phyloP scores from a whole-genome alignment of 1,140 invertebrate species.

The Charaxes varanes region DNA sequence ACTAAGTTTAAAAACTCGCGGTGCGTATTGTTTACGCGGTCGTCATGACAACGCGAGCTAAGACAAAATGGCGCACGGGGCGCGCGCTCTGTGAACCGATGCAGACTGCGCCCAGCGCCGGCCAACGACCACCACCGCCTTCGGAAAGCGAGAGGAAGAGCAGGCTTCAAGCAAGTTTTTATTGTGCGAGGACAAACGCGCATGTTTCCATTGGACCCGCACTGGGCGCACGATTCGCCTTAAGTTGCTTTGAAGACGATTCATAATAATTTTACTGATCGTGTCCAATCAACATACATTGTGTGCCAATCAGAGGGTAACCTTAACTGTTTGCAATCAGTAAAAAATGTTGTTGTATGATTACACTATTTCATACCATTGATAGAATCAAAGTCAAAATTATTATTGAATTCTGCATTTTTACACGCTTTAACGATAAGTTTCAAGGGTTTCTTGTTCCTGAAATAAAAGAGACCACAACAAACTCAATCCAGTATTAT shows the following conservation, averaged over 20 bases:
- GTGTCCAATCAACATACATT: slow-evolving; percentile 24
- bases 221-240: slow-evolving; percentile 15
- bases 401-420: no score
- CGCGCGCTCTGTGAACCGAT: slow-evolving; percentile 52
- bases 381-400: no score
- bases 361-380: no score
- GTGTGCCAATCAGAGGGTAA: slow-evolving; percentile 13
- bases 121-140: slow-evolving; percentile 54
- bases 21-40: slow-evolving; percentile 50
- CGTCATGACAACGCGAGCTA: slow-evolving; percentile 56
- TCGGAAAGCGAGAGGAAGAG: slow-evolving; percentile 69
- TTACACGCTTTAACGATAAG: no score
- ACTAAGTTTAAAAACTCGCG: slow-evolving; percentile 32
- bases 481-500: no score
- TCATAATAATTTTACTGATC: slow-evolving; percentile 6
- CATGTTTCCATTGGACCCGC: slow-evolving; percentile 44
- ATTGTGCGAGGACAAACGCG: slow-evolving; percentile 57
- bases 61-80: slow-evolving; percentile 59
- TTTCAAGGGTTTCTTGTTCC: no score
- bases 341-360: no score
- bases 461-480: no score
- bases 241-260: slow-evolving; percentile 7
- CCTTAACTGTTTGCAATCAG: no score
- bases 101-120: slow-evolving; percentile 49
- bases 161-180: slow-evolving; percentile 58